These are phyloP conservation scores for Xiphorhynchus elegans DNA, from an alignment of 2,113 vertebrate genomes.

Conservation along the genomic window DNA sequence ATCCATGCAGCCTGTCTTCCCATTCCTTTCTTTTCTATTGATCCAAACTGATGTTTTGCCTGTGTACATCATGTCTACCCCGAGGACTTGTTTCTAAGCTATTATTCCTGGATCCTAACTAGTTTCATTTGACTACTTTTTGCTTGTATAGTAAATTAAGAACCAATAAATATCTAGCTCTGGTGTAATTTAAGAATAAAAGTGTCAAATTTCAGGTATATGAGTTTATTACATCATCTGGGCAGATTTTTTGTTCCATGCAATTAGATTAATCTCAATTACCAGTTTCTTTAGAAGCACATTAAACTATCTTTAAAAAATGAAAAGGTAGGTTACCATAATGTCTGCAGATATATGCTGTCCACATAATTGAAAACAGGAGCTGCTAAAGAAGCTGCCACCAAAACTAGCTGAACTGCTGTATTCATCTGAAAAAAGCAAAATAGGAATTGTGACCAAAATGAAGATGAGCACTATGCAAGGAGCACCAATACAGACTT, in stretches of 20 bases:
- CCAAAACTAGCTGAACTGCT: constrained; percentile 90
- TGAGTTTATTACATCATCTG: not conserved
- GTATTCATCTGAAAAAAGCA: constrained; percentile 87
- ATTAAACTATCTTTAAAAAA: not conserved
- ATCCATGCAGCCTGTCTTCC: not conserved
- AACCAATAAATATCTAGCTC: not conserved
- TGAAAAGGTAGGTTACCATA: constrained; percentile 83
- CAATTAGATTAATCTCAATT: not conserved
- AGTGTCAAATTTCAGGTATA: not conserved
- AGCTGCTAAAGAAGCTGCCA: constrained; percentile 92
- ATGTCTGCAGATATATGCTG: constrained; percentile 87
- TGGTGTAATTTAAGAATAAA: not conserved
- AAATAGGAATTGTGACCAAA: not conserved
- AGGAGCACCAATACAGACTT: not conserved
- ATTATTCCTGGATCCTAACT: not conserved
- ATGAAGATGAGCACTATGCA: not conserved
- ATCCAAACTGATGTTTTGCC: not conserved
- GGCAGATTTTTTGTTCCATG: not conserved
- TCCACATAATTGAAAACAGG: constrained; percentile 96
- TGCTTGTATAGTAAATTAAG: not conserved
- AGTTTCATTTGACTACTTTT: not conserved
- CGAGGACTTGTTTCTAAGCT: not conserved
- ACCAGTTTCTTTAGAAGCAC: not conserved
- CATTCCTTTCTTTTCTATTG: not conserved
- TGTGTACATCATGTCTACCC: not conserved